Evolutionary conservation across 2,113 vertebrate species (phyloP), one percentile per base, ranked within the genome.

Genomic region (Lasiurus cinereus): DNA sequence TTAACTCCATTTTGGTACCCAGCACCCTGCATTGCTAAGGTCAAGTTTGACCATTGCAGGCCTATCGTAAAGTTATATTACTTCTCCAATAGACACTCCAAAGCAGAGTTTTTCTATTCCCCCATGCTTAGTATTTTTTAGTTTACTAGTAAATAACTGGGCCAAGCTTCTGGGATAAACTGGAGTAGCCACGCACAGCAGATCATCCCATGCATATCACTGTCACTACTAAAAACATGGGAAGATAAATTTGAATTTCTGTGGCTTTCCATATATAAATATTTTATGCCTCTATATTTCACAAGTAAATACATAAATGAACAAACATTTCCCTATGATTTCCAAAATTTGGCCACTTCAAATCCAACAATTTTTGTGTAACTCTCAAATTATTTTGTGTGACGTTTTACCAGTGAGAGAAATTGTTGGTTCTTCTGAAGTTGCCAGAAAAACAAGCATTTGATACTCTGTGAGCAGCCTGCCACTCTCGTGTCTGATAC

Each of bases 61-160:
- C 72, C 80, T 14, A 43, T 19, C 36, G 76, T 52, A 50, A 83
- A 48, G 22, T 21, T 29, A 1, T 66, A 70, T 50, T 33, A 29
- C 33, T 88, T 59, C 22, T 29, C 56, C 39, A 67, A 10, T 10
- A 93, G 29, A 52, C 10, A 6, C 56, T 27, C 24, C 22, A 48
- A 72, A 79, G 80, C 6, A 77, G 22, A 39, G 29, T 82, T 92
- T 90, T 92, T 59, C 3, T 83, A n/a, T 70, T 79, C 43, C 43
- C 33, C 16, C 15, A 48, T 56, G 46, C 33, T 88, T 74, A 39
- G 22, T 46, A 11, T 21, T 29, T 85, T 77, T 69, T 56, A 50
- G n/a, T 85, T 92, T 64, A 56, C 54, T 56, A 11, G 22, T 59
- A 86, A 93, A 93, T 88, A 83, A 83, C 31, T 56, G 33, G 33